Percentiles rank a stretch among this genome's conserved stretches.
phyloP scores from a whole-genome alignment of 2,113 vertebrate species.

The Thymallus thymallus region DNA sequence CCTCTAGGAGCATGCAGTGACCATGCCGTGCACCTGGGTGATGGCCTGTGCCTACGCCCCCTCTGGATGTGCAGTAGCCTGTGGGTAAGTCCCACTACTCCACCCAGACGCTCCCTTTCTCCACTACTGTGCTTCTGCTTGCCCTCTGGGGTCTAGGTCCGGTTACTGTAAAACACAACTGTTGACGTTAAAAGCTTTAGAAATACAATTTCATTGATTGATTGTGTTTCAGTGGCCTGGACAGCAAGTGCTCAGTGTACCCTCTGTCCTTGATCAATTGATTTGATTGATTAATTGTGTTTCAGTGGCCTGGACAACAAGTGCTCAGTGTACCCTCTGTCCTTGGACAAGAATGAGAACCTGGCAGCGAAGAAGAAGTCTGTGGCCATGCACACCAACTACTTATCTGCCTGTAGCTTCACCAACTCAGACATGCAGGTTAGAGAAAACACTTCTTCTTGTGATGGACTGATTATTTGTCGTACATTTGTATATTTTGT shows the following conservation, averaged over 20 bases:
- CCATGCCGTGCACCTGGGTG: slow-evolving; percentile 99
- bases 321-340: slow-evolving; percentile 96
- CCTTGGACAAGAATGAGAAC: slow-evolving; percentile 98
- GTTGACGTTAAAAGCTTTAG: no score
- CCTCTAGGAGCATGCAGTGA: slow-evolving; percentile 91
- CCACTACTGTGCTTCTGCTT: no score
- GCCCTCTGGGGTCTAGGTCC: no score
- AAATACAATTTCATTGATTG: background rate
- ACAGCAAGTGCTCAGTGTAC: slow-evolving; percentile 99
- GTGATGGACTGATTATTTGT: no score
- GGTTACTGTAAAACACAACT: background rate
- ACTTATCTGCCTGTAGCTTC: slow-evolving; percentile 97
- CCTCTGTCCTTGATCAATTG: slow-evolving; percentile 93
- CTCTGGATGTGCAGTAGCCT: slow-evolving; percentile 95
- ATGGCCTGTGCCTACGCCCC: slow-evolving; percentile 98
- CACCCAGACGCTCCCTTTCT: background rate
- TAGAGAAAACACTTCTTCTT: background rate
- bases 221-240: slow-evolving; percentile 80
- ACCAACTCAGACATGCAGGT: slow-evolving; percentile 99
- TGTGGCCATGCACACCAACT: slow-evolving; percentile 99
- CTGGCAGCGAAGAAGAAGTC: slow-evolving; percentile 99
- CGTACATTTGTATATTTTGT: no score
- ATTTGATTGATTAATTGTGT: background rate
- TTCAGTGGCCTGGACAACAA: slow-evolving; percentile 94
- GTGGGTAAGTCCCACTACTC: slow-evolving; percentile 82